phyloP scores from a whole-genome alignment of 2,888 invertebrate species.

The Frankliniella intonsa region DNA sequence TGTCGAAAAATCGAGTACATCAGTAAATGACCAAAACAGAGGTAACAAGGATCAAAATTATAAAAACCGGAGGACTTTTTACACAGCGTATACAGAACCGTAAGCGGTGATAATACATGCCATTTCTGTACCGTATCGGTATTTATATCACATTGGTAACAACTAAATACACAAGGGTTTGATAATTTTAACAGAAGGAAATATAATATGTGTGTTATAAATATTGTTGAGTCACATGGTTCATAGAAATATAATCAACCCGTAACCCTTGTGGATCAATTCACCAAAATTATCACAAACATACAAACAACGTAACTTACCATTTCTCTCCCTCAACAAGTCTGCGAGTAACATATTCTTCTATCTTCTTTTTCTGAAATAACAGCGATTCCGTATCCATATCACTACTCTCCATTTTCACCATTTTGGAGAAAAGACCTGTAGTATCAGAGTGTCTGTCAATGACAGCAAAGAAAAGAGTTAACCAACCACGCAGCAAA shows the following conservation, averaged over 20 bases:
- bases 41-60: neutral
- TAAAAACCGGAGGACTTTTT: neutral
- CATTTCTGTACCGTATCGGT: too few species aligned
- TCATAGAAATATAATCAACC: neutral
- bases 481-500: conserved; percentile 4
- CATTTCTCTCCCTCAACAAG: conserved; percentile 1
- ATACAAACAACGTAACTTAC: neutral
- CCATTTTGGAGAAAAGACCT: conserved; percentile 22
- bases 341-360: neutral
- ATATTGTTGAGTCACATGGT: conserved; percentile 18
- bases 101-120: too few species aligned
- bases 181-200: neutral
- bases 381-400: neutral
- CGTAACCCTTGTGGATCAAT: neutral
- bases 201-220: neutral
- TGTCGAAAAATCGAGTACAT: neutral
- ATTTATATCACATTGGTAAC: too few species aligned
- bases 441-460: conserved; percentile 8
- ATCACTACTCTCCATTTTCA: conserved; percentile 15
- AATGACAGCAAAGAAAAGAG: conserved; percentile 17
- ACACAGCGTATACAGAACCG: neutral
- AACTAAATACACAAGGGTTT: too few species aligned
- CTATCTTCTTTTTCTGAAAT: neutral
- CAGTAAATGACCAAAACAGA: neutral
- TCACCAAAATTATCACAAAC: neutral